These are phyloP conservation scores for Gymnosoma rotundatum DNA, from an alignment of 2,888 invertebrate genomes.

Conservation along the genomic window DNA sequence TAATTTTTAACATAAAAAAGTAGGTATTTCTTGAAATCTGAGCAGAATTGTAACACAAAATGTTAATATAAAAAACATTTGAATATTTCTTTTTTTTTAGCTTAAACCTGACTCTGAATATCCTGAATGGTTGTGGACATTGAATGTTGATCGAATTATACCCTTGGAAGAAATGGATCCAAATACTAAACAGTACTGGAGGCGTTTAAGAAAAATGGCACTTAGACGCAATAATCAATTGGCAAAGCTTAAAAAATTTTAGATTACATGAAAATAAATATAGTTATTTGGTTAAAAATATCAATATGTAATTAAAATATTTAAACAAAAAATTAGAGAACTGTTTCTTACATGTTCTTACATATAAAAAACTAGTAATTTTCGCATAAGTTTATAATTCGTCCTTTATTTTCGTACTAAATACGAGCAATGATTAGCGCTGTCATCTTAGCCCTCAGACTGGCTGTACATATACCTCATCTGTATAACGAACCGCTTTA, in stretches of 20 bases:
- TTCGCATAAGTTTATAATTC: too few species aligned
- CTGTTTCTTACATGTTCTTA: too few species aligned
- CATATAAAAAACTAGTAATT: too few species aligned
- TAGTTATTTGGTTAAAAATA: background rate
- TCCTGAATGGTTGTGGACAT: conserved; percentile 95
- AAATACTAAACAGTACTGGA: conserved; percentile 91
- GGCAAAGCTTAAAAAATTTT: conserved; percentile 85
- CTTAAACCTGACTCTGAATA: conserved; percentile 91
- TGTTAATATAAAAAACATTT: too few species aligned
- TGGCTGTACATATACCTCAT: too few species aligned
- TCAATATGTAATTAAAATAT: conserved; percentile 24
- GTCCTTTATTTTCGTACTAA: too few species aligned
- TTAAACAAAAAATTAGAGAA: background rate
- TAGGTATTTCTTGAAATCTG: too few species aligned
- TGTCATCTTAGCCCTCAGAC: too few species aligned
- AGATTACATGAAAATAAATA: conserved; percentile 62
- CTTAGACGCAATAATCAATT: conserved; percentile 86
- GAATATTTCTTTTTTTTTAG: conserved; percentile 71
- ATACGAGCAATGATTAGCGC: too few species aligned
- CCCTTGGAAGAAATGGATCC: conserved; percentile 90
- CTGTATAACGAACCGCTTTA: too few species aligned
- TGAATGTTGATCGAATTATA: conserved; percentile 86
- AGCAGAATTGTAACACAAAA: too few species aligned
- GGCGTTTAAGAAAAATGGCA: conserved; percentile 86
- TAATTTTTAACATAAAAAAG: too few species aligned